Conservation (phyloP, 1,140 invertebrate species). For the Stenopsyche tienmushanensis region DNA sequence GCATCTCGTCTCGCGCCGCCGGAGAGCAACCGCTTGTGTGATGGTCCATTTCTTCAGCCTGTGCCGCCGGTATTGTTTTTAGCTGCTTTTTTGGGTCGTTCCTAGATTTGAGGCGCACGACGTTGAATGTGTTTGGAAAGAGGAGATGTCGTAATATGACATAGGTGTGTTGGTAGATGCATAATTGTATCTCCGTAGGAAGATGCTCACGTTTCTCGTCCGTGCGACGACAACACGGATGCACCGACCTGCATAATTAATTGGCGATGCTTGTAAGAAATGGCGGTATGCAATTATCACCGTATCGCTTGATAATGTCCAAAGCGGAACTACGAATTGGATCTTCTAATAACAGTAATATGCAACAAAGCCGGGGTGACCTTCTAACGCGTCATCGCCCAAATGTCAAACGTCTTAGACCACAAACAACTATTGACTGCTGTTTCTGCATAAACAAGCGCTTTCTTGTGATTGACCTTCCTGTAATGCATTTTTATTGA, state of each 20-base stretch:
- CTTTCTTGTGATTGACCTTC: too few relatives aligned
- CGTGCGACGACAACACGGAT: conserved; percentile 8
- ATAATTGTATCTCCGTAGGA: not conserved
- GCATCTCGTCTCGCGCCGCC: too few relatives aligned
- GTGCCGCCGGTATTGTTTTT: too few relatives aligned
- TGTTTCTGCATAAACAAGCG: too few relatives aligned
- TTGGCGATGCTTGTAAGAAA: not conserved
- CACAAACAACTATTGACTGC: too few relatives aligned
- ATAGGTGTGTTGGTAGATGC: not conserved
- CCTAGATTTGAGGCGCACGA: not conserved
- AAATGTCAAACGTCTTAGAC: not conserved
- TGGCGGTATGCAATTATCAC: conserved; percentile 6
- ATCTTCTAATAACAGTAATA: conserved; percentile 2
- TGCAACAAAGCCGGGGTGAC: not conserved
- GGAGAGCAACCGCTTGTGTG: too few relatives aligned
- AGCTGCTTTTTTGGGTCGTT: too few relatives aligned
- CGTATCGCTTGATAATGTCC: not conserved
- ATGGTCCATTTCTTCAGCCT: too few relatives aligned
- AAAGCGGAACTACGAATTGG: conserved; percentile 16
- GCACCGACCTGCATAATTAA: not conserved
- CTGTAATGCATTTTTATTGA: not conserved
- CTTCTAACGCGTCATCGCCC: not conserved
- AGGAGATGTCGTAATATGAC: not conserved
- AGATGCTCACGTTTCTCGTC: not conserved
- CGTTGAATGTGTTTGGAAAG: not conserved